Percentiles rank a stretch among this genome's conserved stretches.
These are phyloP conservation scores for Apus apus DNA, from an alignment of 2,113 vertebrate species.

Conservation along the genomic window DNA sequence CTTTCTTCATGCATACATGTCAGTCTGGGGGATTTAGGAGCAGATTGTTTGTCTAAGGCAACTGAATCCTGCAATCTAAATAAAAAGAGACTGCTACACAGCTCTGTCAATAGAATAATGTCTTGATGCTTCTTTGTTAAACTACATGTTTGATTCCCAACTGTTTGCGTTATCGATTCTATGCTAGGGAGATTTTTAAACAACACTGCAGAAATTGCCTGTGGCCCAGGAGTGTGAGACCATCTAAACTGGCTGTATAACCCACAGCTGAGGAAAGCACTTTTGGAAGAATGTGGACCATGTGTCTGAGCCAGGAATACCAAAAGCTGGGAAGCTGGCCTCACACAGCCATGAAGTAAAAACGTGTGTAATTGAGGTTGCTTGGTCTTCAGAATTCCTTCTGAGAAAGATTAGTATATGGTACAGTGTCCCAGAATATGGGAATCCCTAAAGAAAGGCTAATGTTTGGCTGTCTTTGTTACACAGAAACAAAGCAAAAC, in stretches of 20 bases:
- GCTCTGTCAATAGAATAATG: background rate
- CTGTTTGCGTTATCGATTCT: background rate
- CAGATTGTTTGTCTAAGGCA: background rate
- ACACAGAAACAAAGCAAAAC: constrained; percentile 25
- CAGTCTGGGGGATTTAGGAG: background rate
- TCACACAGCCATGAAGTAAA: background rate
- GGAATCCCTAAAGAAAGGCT: constrained; percentile 23
- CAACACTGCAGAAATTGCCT: background rate
- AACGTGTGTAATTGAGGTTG: background rate
- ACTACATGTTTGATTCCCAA: background rate
- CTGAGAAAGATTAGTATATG: background rate
- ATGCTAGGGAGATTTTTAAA: background rate
- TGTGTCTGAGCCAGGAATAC: background rate
- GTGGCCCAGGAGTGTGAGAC: background rate
- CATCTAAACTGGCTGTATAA: background rate
- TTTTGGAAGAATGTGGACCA: background rate
- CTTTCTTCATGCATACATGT: background rate
- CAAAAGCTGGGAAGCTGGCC: background rate
- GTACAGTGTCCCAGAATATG: background rate
- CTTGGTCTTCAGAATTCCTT: background rate
- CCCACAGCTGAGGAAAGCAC: background rate
- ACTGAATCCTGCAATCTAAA: background rate
- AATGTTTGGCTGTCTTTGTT: background rate
- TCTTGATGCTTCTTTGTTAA: background rate
- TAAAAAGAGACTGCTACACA: background rate